Evolutionary conservation across 2,113 vertebrate species (phyloP).

Genomic region (Salminus brasiliensis): DNA sequence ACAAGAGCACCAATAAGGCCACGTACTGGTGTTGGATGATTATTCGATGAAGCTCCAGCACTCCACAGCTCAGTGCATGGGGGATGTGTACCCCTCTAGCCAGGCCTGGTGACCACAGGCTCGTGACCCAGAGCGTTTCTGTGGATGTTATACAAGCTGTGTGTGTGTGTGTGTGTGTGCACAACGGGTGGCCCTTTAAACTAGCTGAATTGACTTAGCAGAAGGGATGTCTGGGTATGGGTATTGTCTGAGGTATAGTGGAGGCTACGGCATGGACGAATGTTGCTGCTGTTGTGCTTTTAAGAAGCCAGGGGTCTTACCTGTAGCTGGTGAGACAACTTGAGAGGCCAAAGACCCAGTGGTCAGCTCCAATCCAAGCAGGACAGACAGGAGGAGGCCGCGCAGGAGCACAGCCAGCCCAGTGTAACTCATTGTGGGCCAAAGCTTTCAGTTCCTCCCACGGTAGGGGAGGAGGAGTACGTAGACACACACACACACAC

Average conservation of each 20-base stretch:
- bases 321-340: conserved; percentile 63
- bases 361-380: conserved; percentile 73
- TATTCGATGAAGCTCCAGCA: background rate
- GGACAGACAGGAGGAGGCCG: conserved; percentile 83
- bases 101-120: no score
- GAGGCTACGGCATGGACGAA: no score
- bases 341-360: conserved; percentile 58
- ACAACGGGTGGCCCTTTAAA: no score
- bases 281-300: no score
- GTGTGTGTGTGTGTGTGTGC: no score
- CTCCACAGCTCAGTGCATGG: no score
- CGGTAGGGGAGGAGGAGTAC: conserved; percentile 14
- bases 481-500: background rate
- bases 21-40: background rate
- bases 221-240: no score
- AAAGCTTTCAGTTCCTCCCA: conserved; percentile 45
- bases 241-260: no score
- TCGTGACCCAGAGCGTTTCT: no score
- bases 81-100: no score
- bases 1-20: background rate
- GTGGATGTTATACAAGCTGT: no score
- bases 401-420: conserved; percentile 74
- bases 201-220: no score
- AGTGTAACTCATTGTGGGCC: conserved; percentile 75
- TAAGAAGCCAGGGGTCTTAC: conserved; percentile 57